Evolutionary conservation across 2,888 invertebrate species (phyloP), one percentile per base, ranked within the genome.

Genomic region (Lasioglossum pauxillum): DNA sequence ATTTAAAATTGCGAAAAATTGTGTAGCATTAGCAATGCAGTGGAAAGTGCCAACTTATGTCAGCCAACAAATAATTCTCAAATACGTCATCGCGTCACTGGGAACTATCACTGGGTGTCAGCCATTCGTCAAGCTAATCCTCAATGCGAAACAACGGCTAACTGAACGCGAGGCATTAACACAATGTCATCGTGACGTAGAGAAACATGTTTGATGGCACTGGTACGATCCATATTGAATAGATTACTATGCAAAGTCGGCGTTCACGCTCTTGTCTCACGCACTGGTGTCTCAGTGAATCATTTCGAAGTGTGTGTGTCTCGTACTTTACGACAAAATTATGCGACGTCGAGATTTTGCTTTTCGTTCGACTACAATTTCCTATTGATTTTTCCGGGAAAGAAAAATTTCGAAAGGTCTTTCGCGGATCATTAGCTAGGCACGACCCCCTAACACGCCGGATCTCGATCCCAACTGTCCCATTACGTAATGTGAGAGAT

Each of bases 121-220:
- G 46, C 46, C 57, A n/a, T 27, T 57, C 27, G 3, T 8, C 35
- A 14, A 67, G 8, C 46, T 12, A n/a, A 44, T 49, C 16, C 35
- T 7, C 35, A 35, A 60, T 5, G 5, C 19, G 19, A 41, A 7
- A 53, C 35, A 49, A 72, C 57, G 16, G 53, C 31, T 67, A 8
- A 23, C 8, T 5, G 35, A 67, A 31, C 19, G 19, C 23, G 35
- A 19, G 2, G 60, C 27, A 79, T 73, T 73, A 73, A 31, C 44
- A 71, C 75, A 57, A 8, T 31, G 75, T 75, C 75, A 75, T 72
- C 69, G 71, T 83, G 83, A 83, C 60, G 71, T 31, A 44, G 60
- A 46, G 4, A 75, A 72, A 64, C 23, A n/a, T n/a, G 74, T 27
- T 60, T 14, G 12, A n/a, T 35, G 67, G 41, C 12, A 23, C 27